These are phyloP conservation scores for Tribolium freemani DNA, from an alignment of 2,888 invertebrate genomes.

Conservation along the genomic window DNA sequence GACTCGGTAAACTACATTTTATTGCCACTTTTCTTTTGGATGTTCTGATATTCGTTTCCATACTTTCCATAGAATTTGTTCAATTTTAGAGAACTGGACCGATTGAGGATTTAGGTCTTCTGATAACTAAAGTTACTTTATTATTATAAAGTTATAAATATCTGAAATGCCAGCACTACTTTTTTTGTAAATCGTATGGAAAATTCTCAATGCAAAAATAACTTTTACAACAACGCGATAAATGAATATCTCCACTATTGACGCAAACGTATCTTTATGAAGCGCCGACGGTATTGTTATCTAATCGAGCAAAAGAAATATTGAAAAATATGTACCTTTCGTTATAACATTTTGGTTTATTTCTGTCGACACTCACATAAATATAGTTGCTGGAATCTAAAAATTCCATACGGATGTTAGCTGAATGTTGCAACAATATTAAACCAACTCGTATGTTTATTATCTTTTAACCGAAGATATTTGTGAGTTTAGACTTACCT, in stretches of 20 bases:
- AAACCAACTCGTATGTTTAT: not conserved
- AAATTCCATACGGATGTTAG: not conserved
- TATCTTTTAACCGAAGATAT: not conserved
- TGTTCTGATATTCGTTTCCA: too few species aligned
- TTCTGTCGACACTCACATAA: not conserved
- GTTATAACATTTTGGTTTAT: not conserved
- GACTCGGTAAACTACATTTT: too few species aligned
- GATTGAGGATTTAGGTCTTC: too few species aligned
- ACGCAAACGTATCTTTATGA: not conserved
- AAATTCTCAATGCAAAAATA: not conserved
- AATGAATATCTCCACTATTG: not conserved
- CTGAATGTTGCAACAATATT: not conserved
- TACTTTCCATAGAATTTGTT: too few species aligned
- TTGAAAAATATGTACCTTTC: not conserved
- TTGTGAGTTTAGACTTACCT: not conserved
- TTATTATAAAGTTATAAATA: too few species aligned
- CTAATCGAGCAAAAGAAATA: not conserved
- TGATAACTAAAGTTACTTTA: too few species aligned
- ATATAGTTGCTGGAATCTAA: not conserved
- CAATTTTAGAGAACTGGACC: too few species aligned
- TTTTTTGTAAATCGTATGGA: not conserved
- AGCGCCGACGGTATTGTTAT: not conserved
- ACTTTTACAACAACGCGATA: not conserved
- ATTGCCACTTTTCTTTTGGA: too few species aligned
- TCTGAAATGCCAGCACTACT: not conserved